Evolutionary conservation across 2,797 vertebrate species (phyloP).

Genomic region (Channa striata): DNA sequence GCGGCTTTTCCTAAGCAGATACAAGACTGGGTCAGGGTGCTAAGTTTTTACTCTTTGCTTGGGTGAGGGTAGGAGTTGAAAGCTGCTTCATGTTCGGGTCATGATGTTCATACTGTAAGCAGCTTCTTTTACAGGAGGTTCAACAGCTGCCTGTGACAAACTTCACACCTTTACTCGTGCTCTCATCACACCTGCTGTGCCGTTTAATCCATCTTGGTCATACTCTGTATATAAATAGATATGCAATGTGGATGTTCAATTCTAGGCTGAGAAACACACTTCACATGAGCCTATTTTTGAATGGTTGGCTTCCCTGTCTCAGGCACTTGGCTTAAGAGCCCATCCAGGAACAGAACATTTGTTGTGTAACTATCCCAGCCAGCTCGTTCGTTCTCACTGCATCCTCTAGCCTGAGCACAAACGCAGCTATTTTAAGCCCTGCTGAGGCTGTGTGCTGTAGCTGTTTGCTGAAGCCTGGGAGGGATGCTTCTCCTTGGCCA

Average conservation of each 20-base stretch:
- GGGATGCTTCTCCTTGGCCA: conserved; percentile 69
- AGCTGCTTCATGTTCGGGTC: neutral
- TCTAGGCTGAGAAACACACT: neutral
- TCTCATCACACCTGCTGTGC: neutral
- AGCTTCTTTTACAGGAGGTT: conserved; percentile 7
- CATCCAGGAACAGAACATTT: conserved; percentile 61
- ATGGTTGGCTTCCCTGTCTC: conserved; percentile 35
- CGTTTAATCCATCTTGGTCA: neutral
- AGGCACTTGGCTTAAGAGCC: conserved; percentile 61
- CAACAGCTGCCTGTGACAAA: conserved; percentile 5
- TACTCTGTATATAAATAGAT: neutral
- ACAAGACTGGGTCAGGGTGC: too few relatives aligned
- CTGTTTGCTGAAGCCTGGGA: conserved; percentile 59
- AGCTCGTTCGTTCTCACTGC: conserved; percentile 61
- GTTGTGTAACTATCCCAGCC: conserved; percentile 73
- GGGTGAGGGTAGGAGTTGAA: neutral
- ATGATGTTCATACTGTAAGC: neutral
- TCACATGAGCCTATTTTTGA: conserved; percentile 2
- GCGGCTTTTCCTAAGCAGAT: too few relatives aligned
- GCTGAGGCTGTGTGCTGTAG: conserved; percentile 60
- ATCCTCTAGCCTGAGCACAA: conserved; percentile 68
- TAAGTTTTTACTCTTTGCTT: too few relatives aligned
- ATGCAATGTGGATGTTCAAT: neutral
- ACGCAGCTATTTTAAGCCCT: conserved; percentile 78
- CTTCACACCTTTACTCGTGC: conserved; percentile 3